Evolutionary conservation across 2,113 vertebrate species (phyloP), one percentile per base, ranked within the genome.

Genomic region (Corythornis madagascariensis): DNA sequence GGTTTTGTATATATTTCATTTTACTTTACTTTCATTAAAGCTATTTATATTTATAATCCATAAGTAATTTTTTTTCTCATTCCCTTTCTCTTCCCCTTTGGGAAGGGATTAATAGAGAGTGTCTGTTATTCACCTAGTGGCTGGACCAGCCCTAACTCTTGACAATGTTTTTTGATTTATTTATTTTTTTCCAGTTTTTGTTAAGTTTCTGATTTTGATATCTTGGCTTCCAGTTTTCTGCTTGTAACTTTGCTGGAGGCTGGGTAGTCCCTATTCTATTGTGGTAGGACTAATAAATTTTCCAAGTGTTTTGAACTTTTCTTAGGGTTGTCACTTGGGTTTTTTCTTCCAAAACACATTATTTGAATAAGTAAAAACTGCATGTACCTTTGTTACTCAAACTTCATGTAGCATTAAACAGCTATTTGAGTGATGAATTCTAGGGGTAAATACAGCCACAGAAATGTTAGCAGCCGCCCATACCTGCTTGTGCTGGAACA

Each of bases 271-370:
- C 20, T 86, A 14, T 71, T 63, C 42, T 86, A 24, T 38, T 71
- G 15, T n/a, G 65, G 57, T 59, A 71, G 69, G 65, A 74, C 78
- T 93, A 88, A 82, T 86, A 84, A 94, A 84, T 72, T 90, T 85
- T 50, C 35, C 13, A 29, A 88, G 55, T 3, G 3, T 55, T 83
- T 78, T 1, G 5, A 83, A 53, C 15, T 48, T 78, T 87, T 73
- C 60, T 10, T 11, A n/a, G 47, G 25, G 31, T 38, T 77, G 31
- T 40, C 9, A 40, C 69, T 55, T 63, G 14, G 8, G 4, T 21
- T 66, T 74, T 66, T 70, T 25, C 53, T 63, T 26, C 42, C 4
- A 61, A 35, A 70, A 1, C 16, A 1, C 0, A 6, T 28, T 67
- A 57, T 71, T 48, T 76, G 26, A 76, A 25, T 50, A 76, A 74